Evolutionary conservation across 1,140 invertebrate species (phyloP).

Genomic region (Drosophila obscura): DNA sequence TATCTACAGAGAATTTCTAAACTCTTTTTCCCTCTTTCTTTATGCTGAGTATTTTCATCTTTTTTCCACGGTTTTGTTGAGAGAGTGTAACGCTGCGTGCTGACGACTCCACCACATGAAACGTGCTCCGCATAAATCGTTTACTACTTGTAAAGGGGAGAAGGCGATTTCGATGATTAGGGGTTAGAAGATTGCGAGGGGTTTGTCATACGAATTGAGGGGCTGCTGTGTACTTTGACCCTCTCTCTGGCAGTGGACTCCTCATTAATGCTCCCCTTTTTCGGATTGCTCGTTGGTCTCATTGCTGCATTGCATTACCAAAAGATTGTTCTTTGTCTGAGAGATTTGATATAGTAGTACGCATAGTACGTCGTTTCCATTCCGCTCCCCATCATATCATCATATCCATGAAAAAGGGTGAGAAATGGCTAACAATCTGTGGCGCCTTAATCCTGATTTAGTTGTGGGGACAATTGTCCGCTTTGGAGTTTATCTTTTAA

Average conservation of each 20-base stretch:
- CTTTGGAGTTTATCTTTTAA: too few species aligned
- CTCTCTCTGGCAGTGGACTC: slow-evolving; percentile 5
- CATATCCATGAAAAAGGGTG: slow-evolving; percentile 12
- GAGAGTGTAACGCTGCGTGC: slow-evolving; percentile 51
- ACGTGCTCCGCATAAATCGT: slow-evolving; percentile 68
- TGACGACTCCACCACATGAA: slow-evolving; percentile 63
- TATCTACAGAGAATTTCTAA: background rate
- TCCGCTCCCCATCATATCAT: slow-evolving; percentile 6
- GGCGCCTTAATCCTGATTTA: background rate
- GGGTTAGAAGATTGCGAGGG: slow-evolving; percentile 16
- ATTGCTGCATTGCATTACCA: slow-evolving; percentile 46
- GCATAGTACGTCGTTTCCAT: slow-evolving; percentile 17
- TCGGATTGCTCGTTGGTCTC: slow-evolving; percentile 37
- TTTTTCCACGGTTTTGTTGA: slow-evolving; percentile 25
- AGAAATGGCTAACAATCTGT: background rate
- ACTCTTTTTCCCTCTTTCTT: slow-evolving; percentile 7
- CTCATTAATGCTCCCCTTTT: slow-evolving; percentile 17
- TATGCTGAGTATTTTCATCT: slow-evolving; percentile 26
- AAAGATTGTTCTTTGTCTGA: slow-evolving; percentile 36
- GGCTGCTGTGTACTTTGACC: slow-evolving; percentile 35
- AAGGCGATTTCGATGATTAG: background rate
- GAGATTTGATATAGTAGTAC: slow-evolving; percentile 39
- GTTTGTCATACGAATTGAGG: background rate
- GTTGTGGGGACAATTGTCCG: too few species aligned
- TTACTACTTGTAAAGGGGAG: slow-evolving; percentile 7